Base-by-base conservation (phyloP, 2,797 vertebrate species). In the Megaceryle alcyon region DNA sequence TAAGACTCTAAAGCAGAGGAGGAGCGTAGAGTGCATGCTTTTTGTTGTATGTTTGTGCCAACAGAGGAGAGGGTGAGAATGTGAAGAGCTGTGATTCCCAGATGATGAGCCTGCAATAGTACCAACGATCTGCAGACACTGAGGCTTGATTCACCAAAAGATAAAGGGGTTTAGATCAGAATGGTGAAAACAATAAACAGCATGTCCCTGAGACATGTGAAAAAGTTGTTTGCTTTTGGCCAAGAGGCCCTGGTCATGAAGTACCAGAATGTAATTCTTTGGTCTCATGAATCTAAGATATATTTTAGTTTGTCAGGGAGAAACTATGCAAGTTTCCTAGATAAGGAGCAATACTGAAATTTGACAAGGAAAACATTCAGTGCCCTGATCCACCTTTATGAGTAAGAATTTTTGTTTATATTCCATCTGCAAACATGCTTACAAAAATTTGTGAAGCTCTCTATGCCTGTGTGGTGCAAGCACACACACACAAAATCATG, bases 261-360 rank as follows among this genome's bases (percentile, higher is more conserved):
- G 70, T 70, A 93, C 46, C 59, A 79, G 60, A 87, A 73, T 12
- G 37, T 43, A 80, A 65, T 73, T 95, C 66, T 86, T 81, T 44
- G 44, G 51, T 69, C 83, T 91, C 22, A 16, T 83, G 60, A 82
- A 72, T 43, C 71, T 80, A 41, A 14, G 29, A 53, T 57, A 29
- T 44, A 35, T 92, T 95, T 91, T 83, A 72, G 64, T 95, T 90
- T 92, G 83, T 61, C 91, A 90, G 94, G 84, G 76, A 90, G 70
- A 71, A 85, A 56, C 43, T 85, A 61, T 86, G 53, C 88, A 92
- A 85, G 54, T 86, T 92, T 92, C 65, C 49, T 65, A 91, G 91
- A 87, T 81, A 93, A 92, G 66, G 29, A 90, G n/a, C 44, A 83
- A 66, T 57, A 78, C 68, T 60, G 84, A 86, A 29, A 81, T 90